Percentiles rank a stretch among this genome's conserved stretches.
These are phyloP conservation scores for Martes martes DNA, from an alignment of 2,113 vertebrate genomes.

Conservation along the genomic window DNA sequence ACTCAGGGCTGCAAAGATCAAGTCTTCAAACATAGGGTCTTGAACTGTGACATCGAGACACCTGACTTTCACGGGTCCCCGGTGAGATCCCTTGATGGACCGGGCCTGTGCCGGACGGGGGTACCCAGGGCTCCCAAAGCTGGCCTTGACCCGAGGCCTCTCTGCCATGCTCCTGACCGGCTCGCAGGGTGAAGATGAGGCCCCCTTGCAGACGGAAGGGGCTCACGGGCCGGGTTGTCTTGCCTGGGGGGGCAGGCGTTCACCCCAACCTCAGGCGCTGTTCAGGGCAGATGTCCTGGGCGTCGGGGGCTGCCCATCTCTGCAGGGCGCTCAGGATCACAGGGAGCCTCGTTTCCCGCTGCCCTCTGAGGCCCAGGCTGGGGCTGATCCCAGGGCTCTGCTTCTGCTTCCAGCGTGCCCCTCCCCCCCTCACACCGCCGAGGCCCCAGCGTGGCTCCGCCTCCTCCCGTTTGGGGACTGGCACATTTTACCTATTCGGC, in stretches of 20 bases:
- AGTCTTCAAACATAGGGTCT: neutral
- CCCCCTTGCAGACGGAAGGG: accelerated
- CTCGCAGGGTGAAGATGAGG: neutral
- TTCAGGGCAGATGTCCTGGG: neutral
- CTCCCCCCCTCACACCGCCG: accelerated
- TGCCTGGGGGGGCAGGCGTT: neutral
- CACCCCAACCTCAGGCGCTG: no score
- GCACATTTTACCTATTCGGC: neutral
- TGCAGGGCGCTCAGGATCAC: neutral
- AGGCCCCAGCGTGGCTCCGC: neutral
- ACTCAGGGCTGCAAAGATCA: neutral
- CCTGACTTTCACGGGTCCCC: neutral
- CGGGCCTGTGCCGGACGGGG: neutral
- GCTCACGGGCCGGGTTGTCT: neutral
- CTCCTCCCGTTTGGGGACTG: neutral
- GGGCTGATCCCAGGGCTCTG: no score
- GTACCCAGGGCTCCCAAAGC: neutral
- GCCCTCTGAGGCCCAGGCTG: neutral
- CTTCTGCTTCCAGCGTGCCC: accelerated
- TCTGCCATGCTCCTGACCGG: neutral
- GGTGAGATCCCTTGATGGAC: accelerated
- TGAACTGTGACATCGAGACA: neutral
- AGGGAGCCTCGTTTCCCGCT: neutral
- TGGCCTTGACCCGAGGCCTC: no score
- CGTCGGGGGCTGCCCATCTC: neutral